Evolutionary conservation across 2,888 invertebrate species (phyloP), one percentile per base, ranked within the genome.

Genomic region (Ophioninae sp.): DNA sequence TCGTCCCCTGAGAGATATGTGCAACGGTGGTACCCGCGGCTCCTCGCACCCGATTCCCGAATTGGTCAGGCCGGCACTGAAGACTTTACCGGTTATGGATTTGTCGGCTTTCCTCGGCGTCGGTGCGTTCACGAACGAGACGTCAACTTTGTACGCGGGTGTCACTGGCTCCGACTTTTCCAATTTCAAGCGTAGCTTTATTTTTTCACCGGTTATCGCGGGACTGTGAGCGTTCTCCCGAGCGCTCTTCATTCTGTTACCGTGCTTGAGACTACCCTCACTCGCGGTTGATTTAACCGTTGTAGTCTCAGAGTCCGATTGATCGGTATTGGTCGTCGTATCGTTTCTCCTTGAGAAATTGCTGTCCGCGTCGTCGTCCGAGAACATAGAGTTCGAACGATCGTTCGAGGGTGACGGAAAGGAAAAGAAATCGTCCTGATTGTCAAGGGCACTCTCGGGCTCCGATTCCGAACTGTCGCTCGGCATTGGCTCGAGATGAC

Each of bases 1-100:
- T 80, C 97, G 95, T 0, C 97, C 97, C 82, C 97, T 94, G 62
- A 98, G 93, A 80, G 97, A 97, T 88, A 98, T 98, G 92, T 98
- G 98, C 83, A 98, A 93, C 0, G 98, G 98, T 8, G 98, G 98
- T 68, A 98, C 98, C 78, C 97, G 94, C 7, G 96, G 95, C 88
- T 97, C 97, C 84, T 96, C 97, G 85, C 76, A 84, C 17, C 87
- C 85, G 17, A 86, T 84, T 3, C 88, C 86, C 84, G 89, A 85
- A 87, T 88, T 87, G 73, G 89, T 86, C 37, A 89, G 85, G 0
- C 93, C 93, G 7, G 93, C 91, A 83, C 93, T 93, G 68, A 94
- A 94, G 50, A 93, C 93, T 30, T 93, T 93, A 79, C 91, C 91
- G 77, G 86, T 89, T 85, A 93, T 93, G n/a, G 93, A 89, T 84